A percentile compares a stretch with the other conserved stretches of the same genome.
Conservation (phyloP, 1,140 invertebrate genomes). For the Drosophila ambigua region DNA sequence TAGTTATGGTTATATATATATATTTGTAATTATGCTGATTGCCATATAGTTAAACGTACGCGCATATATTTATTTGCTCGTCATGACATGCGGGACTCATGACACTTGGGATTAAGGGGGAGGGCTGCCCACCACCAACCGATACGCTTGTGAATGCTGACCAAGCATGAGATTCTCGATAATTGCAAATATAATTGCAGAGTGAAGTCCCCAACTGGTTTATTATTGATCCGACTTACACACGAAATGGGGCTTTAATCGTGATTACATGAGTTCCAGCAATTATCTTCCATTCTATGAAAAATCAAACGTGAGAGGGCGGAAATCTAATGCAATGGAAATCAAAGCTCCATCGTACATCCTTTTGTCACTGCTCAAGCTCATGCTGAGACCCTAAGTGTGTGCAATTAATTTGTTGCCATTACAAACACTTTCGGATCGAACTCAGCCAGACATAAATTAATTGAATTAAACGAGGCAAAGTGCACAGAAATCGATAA, state of each 20-base stretch:
- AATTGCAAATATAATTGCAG: constrained; percentile 62
- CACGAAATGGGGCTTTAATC: constrained; percentile 27
- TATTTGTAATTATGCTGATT: constrained; percentile 63
- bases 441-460: background rate
- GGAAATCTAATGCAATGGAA: too few species aligned
- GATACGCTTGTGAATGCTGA: constrained; percentile 27
- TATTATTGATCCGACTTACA: constrained; percentile 43
- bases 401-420: constrained; percentile 11
- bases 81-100: constrained; percentile 32
- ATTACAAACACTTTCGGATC: background rate
- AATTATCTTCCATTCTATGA: constrained; percentile 8
- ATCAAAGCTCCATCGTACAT: too few species aligned
- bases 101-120: constrained; percentile 39
- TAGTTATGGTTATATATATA: background rate
- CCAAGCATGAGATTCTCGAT: constrained; percentile 55
- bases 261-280: constrained; percentile 30
- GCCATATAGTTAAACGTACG: constrained; percentile 9
- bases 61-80: constrained; percentile 29
- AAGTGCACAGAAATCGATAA: constrained; percentile 13
- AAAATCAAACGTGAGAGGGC: background rate
- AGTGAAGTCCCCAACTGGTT: constrained; percentile 10
- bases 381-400: background rate
- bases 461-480: constrained; percentile 22
- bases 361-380: too few species aligned
- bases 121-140: background rate